phyloP scores from a whole-genome alignment of 2,888 invertebrate species.

The Bugulina stolonifera region DNA sequence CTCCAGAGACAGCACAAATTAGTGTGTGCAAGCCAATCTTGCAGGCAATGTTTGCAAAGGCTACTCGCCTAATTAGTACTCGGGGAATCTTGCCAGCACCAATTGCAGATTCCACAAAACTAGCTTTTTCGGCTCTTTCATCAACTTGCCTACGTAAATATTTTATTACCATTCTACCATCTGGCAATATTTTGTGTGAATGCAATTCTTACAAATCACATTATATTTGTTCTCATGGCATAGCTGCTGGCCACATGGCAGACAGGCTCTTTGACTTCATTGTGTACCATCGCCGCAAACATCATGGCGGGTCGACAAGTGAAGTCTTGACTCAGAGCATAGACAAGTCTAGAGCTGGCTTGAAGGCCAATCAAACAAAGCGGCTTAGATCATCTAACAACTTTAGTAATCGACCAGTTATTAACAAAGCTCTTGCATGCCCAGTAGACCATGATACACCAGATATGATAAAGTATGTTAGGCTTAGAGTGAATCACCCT shows the following conservation, averaged over 20 bases:
- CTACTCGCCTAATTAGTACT: neutral
- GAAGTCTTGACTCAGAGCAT: neutral
- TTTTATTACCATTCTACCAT: neutral
- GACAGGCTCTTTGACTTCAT: neutral
- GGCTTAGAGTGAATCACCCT: neutral
- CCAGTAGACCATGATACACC: neutral
- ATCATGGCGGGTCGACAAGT: neutral
- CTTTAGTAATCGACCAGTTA: neutral
- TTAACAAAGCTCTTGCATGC: neutral
- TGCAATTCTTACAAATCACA: neutral
- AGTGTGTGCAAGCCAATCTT: neutral
- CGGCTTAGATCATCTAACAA: neutral
- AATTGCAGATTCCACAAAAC: neutral
- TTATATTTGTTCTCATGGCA: neutral
- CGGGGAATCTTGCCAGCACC: neutral
- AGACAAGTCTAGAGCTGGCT: neutral
- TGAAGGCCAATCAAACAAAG: neutral
- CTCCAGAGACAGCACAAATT: neutral
- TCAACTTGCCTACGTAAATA: neutral
- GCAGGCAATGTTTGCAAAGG: neutral
- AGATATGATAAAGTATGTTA: neutral
- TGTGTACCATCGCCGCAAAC: neutral
- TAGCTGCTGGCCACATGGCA: neutral
- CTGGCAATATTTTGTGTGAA: neutral
- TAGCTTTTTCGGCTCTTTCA: neutral